Evolutionary conservation across 2,888 invertebrate genomes (phyloP).

Genomic region (Acanthococcus lagerstroemiae): DNA sequence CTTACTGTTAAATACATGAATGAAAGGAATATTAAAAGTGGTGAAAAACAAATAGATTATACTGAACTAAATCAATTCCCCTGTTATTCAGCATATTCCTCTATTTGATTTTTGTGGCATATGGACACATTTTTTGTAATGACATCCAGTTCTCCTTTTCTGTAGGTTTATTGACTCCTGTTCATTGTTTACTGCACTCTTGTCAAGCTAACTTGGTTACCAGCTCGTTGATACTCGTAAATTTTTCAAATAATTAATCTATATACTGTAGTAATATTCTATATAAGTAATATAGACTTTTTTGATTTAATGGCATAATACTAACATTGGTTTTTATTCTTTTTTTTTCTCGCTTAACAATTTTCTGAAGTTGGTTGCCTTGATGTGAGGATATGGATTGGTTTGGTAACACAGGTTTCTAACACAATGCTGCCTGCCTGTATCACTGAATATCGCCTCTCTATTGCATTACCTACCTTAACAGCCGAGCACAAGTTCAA

Average conservation of each 20-base stretch:
- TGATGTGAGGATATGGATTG: conserved; percentile 29
- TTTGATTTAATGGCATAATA: conserved; percentile 14
- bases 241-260: background rate
- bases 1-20: too few relatives aligned
- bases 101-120: too few relatives aligned
- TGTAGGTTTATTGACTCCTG: too few relatives aligned
- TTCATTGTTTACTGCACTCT: background rate
- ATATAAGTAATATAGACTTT: background rate
- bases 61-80: too few relatives aligned
- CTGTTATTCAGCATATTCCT: too few relatives aligned
- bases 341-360: conserved; percentile 23
- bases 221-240: background rate
- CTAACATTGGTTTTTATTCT: conserved; percentile 28
- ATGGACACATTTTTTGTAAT: too few relatives aligned
- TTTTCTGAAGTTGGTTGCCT: conserved; percentile 20
- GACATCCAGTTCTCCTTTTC: too few relatives aligned
- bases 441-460: conserved; percentile 23
- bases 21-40: too few relatives aligned
- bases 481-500: conserved; percentile 17
- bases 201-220: conserved; percentile 4
- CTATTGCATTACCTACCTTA: conserved; percentile 25
- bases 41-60: too few relatives aligned
- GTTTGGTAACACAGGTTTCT: conserved; percentile 28
- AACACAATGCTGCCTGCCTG: conserved; percentile 25
- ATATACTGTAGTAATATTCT: background rate